Base-by-base conservation (phyloP, 2,113 vertebrate species). In the Synodontis membranacea region DNA sequence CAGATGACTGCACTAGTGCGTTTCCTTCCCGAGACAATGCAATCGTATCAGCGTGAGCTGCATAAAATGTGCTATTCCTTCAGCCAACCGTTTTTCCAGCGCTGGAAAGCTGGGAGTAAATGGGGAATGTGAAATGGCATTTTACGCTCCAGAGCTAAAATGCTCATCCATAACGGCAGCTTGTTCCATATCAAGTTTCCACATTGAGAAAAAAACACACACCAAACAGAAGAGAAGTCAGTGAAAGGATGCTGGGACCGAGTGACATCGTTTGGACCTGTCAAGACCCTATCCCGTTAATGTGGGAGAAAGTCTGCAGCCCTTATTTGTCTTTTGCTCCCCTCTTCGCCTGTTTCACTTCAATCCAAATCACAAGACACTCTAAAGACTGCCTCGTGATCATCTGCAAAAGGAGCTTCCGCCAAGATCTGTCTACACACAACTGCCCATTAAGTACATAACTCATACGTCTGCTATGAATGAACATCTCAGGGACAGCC, bases 21-120 rank as follows among this genome's bases (percentile, higher is more conserved):
- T 58, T 85, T 80, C 52, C 84, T 58, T 79, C 52, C 86, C 54
- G 83, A 88, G 84, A 86, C 82, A 89, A 86, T 81, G 86, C 86
- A 88, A 83, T 88, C 58, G 62, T 82, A 87, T 80, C 78, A 78
- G 72, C 19, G 76, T 31, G 68, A 70, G 78, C 8, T n/a, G 58
- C 87, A 85, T 64, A 78, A 84, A 84, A 72, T 86, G 56, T 39
- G 68, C 74, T 56, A 50, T 70, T 46, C 52, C 60, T 25, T 80
- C 50, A 3, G 48, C 46, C 39, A 25, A 58, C 37, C 74, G 5
- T 70, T 23, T 23, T 52, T 39, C 50, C 48, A n/a, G 42, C 10
- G 25, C 52, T 70, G 48, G 48, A 79, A 56, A 58, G 58, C 46
- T 70, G 78, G 28, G 28, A 3, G 46, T 80, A 81, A 86, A 86